phyloP scores from a whole-genome alignment of 2,888 invertebrate species.

The Ennomos erosarius region DNA sequence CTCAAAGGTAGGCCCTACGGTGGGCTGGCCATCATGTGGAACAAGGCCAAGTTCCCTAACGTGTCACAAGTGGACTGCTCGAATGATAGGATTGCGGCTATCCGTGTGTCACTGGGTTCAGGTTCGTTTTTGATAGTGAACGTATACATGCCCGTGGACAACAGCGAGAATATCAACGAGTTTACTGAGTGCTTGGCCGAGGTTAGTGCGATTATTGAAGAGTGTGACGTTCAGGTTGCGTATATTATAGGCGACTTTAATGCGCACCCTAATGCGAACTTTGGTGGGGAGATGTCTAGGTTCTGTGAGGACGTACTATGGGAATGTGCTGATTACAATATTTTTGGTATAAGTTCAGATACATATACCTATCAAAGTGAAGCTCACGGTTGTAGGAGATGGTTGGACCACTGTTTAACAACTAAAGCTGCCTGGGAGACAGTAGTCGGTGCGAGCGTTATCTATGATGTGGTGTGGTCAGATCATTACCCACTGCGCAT shows the following conservation, averaged over 20 bases:
- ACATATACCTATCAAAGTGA: conserved; percentile 5
- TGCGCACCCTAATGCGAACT: not conserved
- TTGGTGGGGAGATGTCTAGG: conserved; percentile 3
- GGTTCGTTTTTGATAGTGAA: no score
- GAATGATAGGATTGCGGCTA: no score
- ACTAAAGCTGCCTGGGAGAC: conserved; percentile 1
- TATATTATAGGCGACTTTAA: no score
- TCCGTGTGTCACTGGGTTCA: no score
- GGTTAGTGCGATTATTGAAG: conserved; percentile 13
- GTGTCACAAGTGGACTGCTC: no score
- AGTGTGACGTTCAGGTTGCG: conserved; percentile 3
- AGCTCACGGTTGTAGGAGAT: conserved; percentile 2
- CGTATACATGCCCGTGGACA: not conserved
- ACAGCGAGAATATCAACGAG: not conserved
- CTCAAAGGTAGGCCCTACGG: no score
- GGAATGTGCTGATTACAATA: no score
- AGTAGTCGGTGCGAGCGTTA: not conserved
- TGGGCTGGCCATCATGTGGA: no score
- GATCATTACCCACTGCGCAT: conserved; percentile 8
- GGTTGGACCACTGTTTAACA: conserved; percentile 12
- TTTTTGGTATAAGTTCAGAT: not conserved
- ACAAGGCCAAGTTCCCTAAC: no score
- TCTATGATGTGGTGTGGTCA: conserved; percentile 4
- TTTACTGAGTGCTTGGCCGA: conserved; percentile 4
- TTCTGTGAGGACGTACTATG: conserved; percentile 11